Evolutionary conservation across 2,888 invertebrate species (phyloP).

Genomic region (Tenthredo livida): DNA sequence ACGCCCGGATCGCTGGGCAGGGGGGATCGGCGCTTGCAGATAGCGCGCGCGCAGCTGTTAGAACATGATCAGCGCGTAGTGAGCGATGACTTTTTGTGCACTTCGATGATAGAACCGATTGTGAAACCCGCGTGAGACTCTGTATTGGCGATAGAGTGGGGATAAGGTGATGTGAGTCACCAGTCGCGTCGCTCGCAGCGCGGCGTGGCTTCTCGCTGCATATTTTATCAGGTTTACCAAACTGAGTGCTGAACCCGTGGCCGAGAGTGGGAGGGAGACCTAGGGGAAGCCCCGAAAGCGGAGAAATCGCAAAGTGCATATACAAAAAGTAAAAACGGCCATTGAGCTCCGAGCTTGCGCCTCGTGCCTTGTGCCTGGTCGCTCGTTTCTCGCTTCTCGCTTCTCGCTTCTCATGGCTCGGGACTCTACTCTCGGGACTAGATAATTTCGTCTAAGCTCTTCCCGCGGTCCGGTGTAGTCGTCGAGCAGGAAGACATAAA

Average conservation of each 20-base stretch:
- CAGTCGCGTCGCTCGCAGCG: background rate
- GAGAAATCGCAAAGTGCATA: conserved; percentile 16
- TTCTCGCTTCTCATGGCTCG: background rate
- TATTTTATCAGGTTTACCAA: conserved; percentile 30
- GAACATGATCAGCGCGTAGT: background rate
- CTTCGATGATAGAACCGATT: conserved; percentile 8
- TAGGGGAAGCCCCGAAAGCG: conserved; percentile 33
- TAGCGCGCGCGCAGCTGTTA: conserved; percentile 10
- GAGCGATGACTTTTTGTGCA: conserved; percentile 3
- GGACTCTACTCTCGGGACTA: background rate
- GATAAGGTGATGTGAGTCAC: background rate
- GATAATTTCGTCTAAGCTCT: conserved; percentile 11
- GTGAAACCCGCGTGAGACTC: conserved; percentile 21
- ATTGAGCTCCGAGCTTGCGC: background rate
- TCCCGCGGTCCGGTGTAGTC: background rate
- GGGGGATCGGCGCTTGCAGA: background rate
- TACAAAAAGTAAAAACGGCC: conserved; percentile 30
- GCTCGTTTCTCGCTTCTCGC: background rate
- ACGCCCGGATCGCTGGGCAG: background rate
- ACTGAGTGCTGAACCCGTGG: background rate
- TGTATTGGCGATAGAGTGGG: background rate
- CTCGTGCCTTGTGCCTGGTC: background rate
- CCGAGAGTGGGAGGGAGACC: background rate
- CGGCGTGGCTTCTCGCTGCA: conserved; percentile 28
- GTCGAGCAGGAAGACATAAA: conserved; percentile 21